These are phyloP conservation scores for Ptiloglossa arizonensis DNA, from an alignment of 1,140 invertebrate genomes.

Conservation along the genomic window DNA sequence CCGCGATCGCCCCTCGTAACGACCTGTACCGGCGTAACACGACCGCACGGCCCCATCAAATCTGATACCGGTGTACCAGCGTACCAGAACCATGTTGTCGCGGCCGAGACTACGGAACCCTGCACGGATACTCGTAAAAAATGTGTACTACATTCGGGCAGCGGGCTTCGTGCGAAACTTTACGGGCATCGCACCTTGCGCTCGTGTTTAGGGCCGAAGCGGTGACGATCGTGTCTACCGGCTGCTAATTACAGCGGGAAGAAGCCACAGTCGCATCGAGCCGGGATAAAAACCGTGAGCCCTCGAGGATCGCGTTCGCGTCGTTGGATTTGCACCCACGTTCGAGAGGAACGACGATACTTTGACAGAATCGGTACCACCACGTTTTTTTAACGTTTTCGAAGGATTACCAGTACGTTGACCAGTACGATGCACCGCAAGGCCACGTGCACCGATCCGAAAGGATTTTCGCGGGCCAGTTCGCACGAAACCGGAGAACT, in stretches of 20 bases:
- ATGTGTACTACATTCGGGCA: slow-evolving; percentile 36
- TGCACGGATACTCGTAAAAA: slow-evolving; percentile 35
- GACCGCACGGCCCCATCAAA: slow-evolving; percentile 70
- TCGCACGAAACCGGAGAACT: too few relatives aligned
- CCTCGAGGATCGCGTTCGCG: too few relatives aligned
- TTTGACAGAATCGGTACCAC: too few relatives aligned
- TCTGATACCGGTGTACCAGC: slow-evolving; percentile 63
- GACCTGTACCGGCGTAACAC: slow-evolving; percentile 64
- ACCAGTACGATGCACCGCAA: too few relatives aligned
- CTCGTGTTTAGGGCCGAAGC: not conserved
- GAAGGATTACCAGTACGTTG: too few relatives aligned
- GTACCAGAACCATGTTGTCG: slow-evolving; percentile 45
- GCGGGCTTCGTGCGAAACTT: slow-evolving; percentile 20
- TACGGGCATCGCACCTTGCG: not conserved
- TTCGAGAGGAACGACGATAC: too few relatives aligned
- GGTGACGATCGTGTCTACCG: slow-evolving; percentile 8
- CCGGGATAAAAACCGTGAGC: not conserved
- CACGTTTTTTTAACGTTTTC: too few relatives aligned
- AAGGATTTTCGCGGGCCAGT: too few relatives aligned
- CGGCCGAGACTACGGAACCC: not conserved
- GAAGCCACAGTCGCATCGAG: not conserved
- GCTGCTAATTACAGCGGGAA: not conserved
- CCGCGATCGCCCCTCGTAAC: slow-evolving; percentile 63
- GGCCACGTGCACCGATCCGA: too few relatives aligned
- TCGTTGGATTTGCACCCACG: too few relatives aligned